phyloP scores from a whole-genome alignment of 2,113 vertebrate genomes.

The Channa maculata region DNA sequence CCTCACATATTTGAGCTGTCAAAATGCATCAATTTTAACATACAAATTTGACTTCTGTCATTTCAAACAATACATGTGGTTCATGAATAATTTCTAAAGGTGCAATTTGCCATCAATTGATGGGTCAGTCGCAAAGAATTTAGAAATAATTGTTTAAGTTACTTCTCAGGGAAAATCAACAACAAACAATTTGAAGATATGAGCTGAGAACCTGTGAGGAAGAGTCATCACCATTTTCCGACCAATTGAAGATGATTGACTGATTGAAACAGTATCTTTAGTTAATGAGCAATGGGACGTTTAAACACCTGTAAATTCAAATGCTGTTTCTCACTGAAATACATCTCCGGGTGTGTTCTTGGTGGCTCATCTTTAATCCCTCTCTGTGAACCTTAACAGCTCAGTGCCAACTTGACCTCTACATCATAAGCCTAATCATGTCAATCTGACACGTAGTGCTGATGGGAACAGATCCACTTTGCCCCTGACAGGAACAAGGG shows the following conservation, averaged over 20 bases:
- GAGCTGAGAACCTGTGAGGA: no score
- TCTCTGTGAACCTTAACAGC: slow-evolving; percentile 53
- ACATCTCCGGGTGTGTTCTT: slow-evolving; percentile 36
- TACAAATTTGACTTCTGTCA: background rate
- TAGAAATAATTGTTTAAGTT: no score
- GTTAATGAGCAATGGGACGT: no score
- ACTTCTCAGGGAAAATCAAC: no score
- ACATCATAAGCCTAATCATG: slow-evolving; percentile 76
- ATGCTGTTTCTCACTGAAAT: slow-evolving; percentile 6
- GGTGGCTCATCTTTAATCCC: slow-evolving; percentile 63
- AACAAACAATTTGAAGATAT: no score
- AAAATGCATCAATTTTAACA: background rate
- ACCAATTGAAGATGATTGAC: no score
- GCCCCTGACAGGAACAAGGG: slow-evolving; percentile 74
- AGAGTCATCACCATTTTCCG: no score
- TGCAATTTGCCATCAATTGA: no score
- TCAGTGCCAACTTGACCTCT: slow-evolving; percentile 76
- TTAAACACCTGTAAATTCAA: background rate
- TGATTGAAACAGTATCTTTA: no score
- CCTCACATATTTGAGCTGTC: no score
- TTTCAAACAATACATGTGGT: background rate
- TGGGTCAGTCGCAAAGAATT: no score
- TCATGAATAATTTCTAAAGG: no score
- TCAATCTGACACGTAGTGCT: slow-evolving; percentile 69
- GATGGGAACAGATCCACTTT: slow-evolving; percentile 76